Conservation (phyloP, 2,888 invertebrate species). For the Morpho deidamia region DNA sequence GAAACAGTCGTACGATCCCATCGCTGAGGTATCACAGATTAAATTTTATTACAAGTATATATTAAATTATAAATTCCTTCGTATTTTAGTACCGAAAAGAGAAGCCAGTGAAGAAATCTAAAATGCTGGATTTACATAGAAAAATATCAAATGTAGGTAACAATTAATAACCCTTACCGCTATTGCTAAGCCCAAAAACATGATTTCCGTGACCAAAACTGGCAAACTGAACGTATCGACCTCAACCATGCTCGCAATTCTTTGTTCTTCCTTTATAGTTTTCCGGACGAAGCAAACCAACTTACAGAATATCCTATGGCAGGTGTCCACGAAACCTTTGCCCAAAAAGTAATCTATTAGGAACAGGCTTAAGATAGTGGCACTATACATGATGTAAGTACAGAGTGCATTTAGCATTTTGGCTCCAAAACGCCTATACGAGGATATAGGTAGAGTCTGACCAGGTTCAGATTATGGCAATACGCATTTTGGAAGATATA, state of each 20-base stretch:
- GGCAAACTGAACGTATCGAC: slow-evolving; percentile 39
- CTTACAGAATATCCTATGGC: slow-evolving; percentile 40
- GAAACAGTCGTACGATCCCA: too few species aligned
- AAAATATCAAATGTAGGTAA: not conserved
- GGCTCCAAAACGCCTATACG: not conserved
- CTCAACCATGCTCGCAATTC: slow-evolving; percentile 21
- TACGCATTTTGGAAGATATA: slow-evolving; percentile 4
- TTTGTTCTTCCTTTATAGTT: slow-evolving; percentile 41
- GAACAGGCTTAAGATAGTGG: slow-evolving; percentile 42
- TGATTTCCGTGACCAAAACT: slow-evolving; percentile 43
- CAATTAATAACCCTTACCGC: slow-evolving; percentile 34
- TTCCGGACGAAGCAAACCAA: slow-evolving; percentile 43
- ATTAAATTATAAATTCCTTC: too few species aligned
- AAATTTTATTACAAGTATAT: too few species aligned
- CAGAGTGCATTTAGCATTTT: slow-evolving; percentile 34
- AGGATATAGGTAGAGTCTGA: too few species aligned
- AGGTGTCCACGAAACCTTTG: slow-evolving; percentile 48
- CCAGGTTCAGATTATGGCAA: slow-evolving; percentile 5
- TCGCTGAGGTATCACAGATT: too few species aligned
- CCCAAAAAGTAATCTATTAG: slow-evolving; percentile 48
- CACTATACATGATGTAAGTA: slow-evolving; percentile 32
- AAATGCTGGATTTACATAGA: not conserved
- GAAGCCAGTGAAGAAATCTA: too few species aligned
- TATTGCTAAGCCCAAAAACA: slow-evolving; percentile 42
- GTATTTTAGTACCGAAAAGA: too few species aligned